Evolutionary conservation across 2,888 invertebrate genomes (phyloP).

Genomic region (Blastobasis lacticolella): DNA sequence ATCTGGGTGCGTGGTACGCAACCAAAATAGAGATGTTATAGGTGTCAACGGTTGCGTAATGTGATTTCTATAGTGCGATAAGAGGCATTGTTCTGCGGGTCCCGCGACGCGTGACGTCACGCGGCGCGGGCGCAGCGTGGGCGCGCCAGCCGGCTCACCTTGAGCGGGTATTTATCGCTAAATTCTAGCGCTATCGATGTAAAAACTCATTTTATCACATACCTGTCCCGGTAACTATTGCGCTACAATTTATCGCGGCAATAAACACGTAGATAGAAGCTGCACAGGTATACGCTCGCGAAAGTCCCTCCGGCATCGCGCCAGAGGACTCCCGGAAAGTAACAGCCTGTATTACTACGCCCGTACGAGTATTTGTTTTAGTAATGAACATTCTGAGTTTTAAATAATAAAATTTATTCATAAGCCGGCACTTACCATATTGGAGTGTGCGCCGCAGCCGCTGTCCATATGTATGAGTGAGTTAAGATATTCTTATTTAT

Average conservation of each 20-base stretch:
- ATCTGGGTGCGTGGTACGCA: conserved; percentile 1
- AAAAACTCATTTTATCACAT: conserved; percentile 22
- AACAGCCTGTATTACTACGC: conserved; percentile 69
- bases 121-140: conserved; percentile 49
- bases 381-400: conserved; percentile 73
- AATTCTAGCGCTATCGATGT: conserved; percentile 29
- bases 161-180: conserved; percentile 51
- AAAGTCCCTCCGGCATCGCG: too few relatives aligned
- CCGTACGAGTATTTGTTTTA: conserved; percentile 71
- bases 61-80: conserved; percentile 42
- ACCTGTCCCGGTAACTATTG: conserved; percentile 2
- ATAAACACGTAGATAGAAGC: too few relatives aligned
- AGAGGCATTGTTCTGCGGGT: conserved; percentile 50
- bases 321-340: not conserved
- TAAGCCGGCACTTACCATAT: conserved; percentile 72
- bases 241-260: too few relatives aligned
- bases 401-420: conserved; percentile 74
- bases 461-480: conserved; percentile 71
- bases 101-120: conserved; percentile 28
- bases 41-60: conserved; percentile 49
- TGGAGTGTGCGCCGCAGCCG: conserved; percentile 57
- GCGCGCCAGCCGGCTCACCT: conserved; percentile 59
- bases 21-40: conserved; percentile 44
- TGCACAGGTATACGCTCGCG: too few relatives aligned
- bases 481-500: conserved; percentile 73